phyloP scores from a whole-genome alignment of 2,113 vertebrate genomes.

The Alethe castanea region DNA sequence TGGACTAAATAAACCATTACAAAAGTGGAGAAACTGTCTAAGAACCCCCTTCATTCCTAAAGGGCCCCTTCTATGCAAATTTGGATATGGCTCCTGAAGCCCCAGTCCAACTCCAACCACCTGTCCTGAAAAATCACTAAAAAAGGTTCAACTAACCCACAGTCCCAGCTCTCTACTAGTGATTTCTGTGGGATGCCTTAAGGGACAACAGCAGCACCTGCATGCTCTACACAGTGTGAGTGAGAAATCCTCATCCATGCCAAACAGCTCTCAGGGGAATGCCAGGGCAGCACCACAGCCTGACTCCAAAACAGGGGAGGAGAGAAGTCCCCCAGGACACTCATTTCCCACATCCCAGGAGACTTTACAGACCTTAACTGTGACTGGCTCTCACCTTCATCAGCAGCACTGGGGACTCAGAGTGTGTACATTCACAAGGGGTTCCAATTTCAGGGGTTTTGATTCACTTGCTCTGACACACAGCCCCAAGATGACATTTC shows the following conservation, averaged over 20 bases:
- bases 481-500: neutral
- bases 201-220: neutral
- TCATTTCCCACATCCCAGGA: neutral
- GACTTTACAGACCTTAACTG: accelerated
- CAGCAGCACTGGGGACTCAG: neutral
- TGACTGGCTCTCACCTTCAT: neutral
- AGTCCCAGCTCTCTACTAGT: neutral
- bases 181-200: neutral
- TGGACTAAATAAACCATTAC: neutral
- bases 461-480: neutral
- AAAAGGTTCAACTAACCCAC: neutral
- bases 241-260: neutral
- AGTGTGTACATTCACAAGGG: neutral
- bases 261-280: neutral
- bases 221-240: neutral
- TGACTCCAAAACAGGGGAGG: neutral
- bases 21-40: neutral
- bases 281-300: neutral
- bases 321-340: neutral
- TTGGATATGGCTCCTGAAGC: neutral
- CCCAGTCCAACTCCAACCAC: neutral
- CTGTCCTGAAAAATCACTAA: neutral
- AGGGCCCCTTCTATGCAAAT: neutral
- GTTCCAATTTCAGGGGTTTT: neutral
- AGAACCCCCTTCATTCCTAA: neutral